Evolutionary conservation across 2,888 invertebrate species (phyloP).

Genomic region (Drosophila vallismaia): DNA sequence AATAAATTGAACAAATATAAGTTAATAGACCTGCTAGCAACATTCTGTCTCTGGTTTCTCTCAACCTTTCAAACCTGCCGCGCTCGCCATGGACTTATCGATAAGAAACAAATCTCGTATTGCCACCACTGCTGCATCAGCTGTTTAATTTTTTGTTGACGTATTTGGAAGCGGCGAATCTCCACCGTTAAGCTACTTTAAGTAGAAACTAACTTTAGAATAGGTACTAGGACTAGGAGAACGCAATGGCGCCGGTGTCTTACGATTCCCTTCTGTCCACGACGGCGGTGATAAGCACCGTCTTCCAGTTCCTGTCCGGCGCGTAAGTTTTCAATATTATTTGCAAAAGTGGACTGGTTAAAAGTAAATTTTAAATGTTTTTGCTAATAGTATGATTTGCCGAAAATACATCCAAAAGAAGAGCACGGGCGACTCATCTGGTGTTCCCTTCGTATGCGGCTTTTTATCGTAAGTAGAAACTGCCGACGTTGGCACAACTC

Average conservation of each 20-base stretch:
- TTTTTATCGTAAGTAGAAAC: slow-evolving; percentile 88
- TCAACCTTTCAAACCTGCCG: background rate
- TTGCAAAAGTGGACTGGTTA: slow-evolving; percentile 6
- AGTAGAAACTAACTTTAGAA: slow-evolving; percentile 9
- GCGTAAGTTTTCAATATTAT: slow-evolving; percentile 86
- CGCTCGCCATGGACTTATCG: slow-evolving; percentile 14
- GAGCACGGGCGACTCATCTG: slow-evolving; percentile 90
- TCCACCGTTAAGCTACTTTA: slow-evolving; percentile 5
- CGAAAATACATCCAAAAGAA: slow-evolving; percentile 89
- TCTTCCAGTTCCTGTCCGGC: slow-evolving; percentile 93
- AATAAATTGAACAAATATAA: too few species aligned
- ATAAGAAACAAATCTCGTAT: background rate
- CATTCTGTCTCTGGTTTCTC: too few species aligned
- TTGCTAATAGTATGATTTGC: slow-evolving; percentile 88
- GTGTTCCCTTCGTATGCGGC: slow-evolving; percentile 91
- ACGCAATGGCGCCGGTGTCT: slow-evolving; percentile 51
- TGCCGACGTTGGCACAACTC: slow-evolving; percentile 62
- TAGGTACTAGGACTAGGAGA: slow-evolving; percentile 19
- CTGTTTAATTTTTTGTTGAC: slow-evolving; percentile 76
- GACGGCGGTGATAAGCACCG: slow-evolving; percentile 90
- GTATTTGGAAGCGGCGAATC: slow-evolving; percentile 31
- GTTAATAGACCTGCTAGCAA: too few species aligned
- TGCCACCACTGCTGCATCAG: slow-evolving; percentile 37
- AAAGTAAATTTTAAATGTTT: background rate
- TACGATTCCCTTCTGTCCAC: slow-evolving; percentile 79